Conservation (phyloP, 1,140 invertebrate species). For the silkworm (Bombyx mori) region DNA sequence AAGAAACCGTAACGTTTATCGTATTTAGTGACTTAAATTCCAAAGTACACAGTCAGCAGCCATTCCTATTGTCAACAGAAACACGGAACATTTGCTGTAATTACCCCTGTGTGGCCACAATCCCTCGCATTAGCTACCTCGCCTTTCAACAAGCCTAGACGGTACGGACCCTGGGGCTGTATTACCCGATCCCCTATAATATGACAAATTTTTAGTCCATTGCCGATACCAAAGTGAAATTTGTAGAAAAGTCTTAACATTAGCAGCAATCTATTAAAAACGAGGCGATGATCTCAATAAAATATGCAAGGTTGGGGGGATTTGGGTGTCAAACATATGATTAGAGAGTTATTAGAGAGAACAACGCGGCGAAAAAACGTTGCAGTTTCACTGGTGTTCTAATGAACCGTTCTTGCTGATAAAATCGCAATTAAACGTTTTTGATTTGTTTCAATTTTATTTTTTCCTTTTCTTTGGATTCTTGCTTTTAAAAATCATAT, state of each 20-base stretch:
- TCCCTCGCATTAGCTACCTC: constrained; percentile 48
- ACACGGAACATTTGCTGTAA: constrained; percentile 60
- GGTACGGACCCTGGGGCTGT: constrained; percentile 17
- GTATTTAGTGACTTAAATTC: too few relatives aligned
- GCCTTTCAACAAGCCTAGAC: constrained; percentile 19
- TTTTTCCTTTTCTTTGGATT: background rate
- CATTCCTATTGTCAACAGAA: constrained; percentile 46
- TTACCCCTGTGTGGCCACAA: constrained; percentile 45
- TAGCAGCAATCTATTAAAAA: constrained; percentile 15
- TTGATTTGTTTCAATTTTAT: background rate
- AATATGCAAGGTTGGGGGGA: constrained; percentile 7
- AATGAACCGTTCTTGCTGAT: constrained; percentile 20
- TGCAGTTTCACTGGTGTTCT: constrained; percentile 24
- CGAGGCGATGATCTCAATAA: background rate
- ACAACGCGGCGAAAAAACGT: constrained; percentile 47
- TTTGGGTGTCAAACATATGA: constrained; percentile 60
- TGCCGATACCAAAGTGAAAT: constrained; percentile 7
- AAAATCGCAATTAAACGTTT: background rate
- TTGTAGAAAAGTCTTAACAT: background rate
- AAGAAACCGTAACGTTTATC: too few relatives aligned
- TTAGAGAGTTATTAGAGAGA: constrained; percentile 57
- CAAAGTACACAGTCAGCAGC: too few relatives aligned
- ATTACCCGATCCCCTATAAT: constrained; percentile 4
- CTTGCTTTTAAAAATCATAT: background rate
- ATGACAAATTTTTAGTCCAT: constrained; percentile 19